Base-by-base conservation (phyloP, 1,140 invertebrate genomes). In the Homalodisca vitripennis region DNA sequence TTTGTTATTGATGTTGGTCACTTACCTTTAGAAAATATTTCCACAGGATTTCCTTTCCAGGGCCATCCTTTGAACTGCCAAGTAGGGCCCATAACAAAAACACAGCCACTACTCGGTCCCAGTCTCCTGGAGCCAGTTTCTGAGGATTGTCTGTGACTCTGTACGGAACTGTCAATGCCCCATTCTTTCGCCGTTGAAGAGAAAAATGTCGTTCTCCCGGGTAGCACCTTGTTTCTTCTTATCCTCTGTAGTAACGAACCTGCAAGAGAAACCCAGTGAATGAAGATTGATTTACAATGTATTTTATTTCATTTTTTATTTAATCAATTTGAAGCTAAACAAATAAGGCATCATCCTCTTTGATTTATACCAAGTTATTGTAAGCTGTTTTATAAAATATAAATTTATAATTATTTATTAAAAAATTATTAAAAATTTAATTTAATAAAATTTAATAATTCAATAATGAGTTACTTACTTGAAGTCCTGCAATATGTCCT, bases 1-100 rank as follows among this genome's bases (percentile, higher is more conserved):
- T n/a, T n/a, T n/a, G n/a, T n/a, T n/a, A n/a, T n/a, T n/a, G n/a
- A n/a, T n/a, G n/a, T n/a, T n/a, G n/a, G 34, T 10, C 24, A 74
- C 86, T 83, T 83, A 97, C 95, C 93, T 86, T 94, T 95, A 70
- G 95, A 89, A 80, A 99, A 99, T 68, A 99, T 99, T 78, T 98
- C 95, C 3, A 97, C 93, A 3, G 98, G 98, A 82, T 98, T 98
- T 2, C 95, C 94, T 79, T 95, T 92, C 89, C 95, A 99, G 0
- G 97, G 98, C 95, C 98, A 99, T 1, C 95, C 96, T 83, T 99
- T 99, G 81, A 99, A 99, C 81, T 99, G 98, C 98, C 98, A 99
- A 0, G 95, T 94, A 1, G 97, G 97, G 0, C 98, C 98, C 86
- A 98, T 96, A 0, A 98, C 98, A 81, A 99, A 99, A 0, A 99